Evolutionary conservation across 2,113 vertebrate species (phyloP), one percentile per base, ranked within the genome.

Genomic region (Seriola aureovittata): DNA sequence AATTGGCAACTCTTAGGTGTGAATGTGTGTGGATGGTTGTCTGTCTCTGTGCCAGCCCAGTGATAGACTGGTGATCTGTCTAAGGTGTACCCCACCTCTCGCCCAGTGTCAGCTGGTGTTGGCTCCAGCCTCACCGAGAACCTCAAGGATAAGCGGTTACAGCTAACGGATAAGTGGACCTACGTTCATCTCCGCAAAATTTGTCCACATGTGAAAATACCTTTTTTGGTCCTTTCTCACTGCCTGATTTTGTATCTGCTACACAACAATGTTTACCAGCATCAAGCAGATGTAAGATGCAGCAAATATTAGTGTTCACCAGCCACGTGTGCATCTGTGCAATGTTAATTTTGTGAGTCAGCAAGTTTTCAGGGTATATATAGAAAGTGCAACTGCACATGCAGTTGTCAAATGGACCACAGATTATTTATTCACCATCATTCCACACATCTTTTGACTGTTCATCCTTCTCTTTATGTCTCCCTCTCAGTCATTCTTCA

Each of bases 331-430:
- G 82, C 70, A 80, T 63, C 46, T 66, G 64, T 52, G 50, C 42
- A 58, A 4, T 68, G 25, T 72, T 59, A 5, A 54, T 67, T 66
- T 70, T 74, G 52, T 6, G 70, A 85, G 48, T 84, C 81, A 80
- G 65, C 60, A 6, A 1, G 14, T 62, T 50, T 60, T 67, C 36
- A 14, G 16, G 4, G 42, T 55, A 11, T 34, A 6, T 5, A 4
- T 23, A 16, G 3, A 29, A 32, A 50, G 14, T 44, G 12, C 62
- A 29, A 29, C 29, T 29, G 48, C 50, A 9, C 8, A 34, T 21
- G 9, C 23, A 54, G 4, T 46, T 40, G 14, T 60, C 2, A 48
- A 73, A 25, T 34, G 38, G 19, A 25, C 48, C 62, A 34, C 29
- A 32, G 16, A 23, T 50, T 23, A 2, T 81, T 40, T 54, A 1